Evolutionary conservation across 2,113 vertebrate genomes (phyloP).

Genomic region (Petroica traversi): DNA sequence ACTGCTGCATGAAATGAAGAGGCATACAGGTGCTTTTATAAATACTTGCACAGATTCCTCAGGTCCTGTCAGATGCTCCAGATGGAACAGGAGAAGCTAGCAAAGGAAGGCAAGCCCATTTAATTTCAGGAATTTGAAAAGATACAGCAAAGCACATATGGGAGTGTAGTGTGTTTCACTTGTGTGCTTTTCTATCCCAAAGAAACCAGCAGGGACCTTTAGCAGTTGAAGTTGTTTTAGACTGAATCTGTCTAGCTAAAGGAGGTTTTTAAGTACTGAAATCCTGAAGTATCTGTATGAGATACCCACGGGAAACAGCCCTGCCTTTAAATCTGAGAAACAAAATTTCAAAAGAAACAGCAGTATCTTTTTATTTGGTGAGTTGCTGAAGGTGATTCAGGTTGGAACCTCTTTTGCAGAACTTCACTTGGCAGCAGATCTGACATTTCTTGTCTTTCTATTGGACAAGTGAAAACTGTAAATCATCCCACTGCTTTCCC

Average conservation of each 20-base stretch:
- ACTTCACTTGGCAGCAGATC: constrained; percentile 2
- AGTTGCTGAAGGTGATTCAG: background rate
- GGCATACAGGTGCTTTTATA: background rate
- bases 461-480: background rate
- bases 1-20: background rate
- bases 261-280: background rate
- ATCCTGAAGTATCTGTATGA: background rate
- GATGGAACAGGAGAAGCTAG: background rate
- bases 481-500: constrained; percentile 55
- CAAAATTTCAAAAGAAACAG: background rate
- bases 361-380: background rate
- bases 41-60: background rate
- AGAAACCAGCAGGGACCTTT: background rate
- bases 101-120: background rate
- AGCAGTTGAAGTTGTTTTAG: background rate
- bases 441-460: background rate
- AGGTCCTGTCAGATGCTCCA: background rate
- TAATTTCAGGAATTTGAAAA: background rate
- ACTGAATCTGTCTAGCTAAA: background rate
- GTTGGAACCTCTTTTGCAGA: background rate
- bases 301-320: background rate
- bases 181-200: background rate
- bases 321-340: background rate
- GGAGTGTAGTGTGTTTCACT: background rate
- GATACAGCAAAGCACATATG: accelerated